Evolutionary conservation across 2,797 vertebrate species (phyloP).

Genomic region (Furcifer pardalis): DNA sequence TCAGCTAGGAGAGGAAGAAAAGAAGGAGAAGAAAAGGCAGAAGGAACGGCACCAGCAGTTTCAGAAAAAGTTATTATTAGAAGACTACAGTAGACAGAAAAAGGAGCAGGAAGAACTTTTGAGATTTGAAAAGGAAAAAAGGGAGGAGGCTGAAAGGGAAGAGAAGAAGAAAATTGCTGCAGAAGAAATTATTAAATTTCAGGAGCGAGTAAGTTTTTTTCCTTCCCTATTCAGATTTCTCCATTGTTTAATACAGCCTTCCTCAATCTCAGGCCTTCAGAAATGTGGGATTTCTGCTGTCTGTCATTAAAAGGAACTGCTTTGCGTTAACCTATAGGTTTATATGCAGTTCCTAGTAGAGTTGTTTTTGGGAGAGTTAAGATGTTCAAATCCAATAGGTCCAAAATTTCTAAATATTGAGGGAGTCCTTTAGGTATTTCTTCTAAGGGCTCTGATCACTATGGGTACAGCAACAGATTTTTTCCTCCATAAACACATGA

Average conservation of each 20-base stretch:
- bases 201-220: conserved; percentile 79
- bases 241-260: neutral
- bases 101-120: conserved; percentile 79
- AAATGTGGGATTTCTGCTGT: neutral
- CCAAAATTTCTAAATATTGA: no score
- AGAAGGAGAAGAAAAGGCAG: conserved; percentile 76
- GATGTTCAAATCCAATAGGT: no score
- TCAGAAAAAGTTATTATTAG: conserved; percentile 80
- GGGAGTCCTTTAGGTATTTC: no score
- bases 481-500: no score
- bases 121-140: conserved; percentile 73
- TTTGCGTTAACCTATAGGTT: no score
- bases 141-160: conserved; percentile 78
- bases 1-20: conserved; percentile 77
- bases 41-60: conserved; percentile 78
- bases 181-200: conserved; percentile 81
- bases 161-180: conserved; percentile 77
- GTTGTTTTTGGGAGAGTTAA: no score
- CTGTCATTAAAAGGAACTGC: neutral
- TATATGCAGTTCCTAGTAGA: no score
- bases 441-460: no score
- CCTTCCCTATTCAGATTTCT: neutral
- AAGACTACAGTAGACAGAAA: conserved; percentile 77
- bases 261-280: neutral
- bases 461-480: no score